Conservation (phyloP, 2,113 vertebrate species). For the Ifrita kowaldi region DNA sequence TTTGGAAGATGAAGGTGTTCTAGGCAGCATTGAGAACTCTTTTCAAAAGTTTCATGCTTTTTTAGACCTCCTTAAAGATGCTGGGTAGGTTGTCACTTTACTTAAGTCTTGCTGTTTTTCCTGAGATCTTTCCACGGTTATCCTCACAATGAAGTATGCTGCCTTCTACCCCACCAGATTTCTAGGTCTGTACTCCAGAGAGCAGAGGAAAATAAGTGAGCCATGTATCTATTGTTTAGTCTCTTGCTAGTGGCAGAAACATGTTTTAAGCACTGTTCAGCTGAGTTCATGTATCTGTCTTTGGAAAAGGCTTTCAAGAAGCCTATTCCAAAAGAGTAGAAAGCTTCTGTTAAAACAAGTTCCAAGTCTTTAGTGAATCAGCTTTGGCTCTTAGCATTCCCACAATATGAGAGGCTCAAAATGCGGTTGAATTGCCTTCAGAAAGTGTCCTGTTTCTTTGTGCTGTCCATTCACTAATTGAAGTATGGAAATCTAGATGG, state of each 20-base stretch:
- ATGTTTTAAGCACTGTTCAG: not conserved
- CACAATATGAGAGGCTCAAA: not conserved
- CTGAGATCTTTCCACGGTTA: not conserved
- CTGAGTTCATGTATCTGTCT: not conserved
- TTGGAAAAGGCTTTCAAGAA: not conserved
- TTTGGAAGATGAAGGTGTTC: constrained; percentile 87
- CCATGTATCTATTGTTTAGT: not conserved
- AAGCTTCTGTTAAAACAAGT: not conserved
- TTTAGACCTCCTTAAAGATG: constrained; percentile 93
- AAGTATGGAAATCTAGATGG: not conserved
- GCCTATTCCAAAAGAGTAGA: not conserved
- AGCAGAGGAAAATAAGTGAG: not conserved
- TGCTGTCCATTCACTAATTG: not conserved
- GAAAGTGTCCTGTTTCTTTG: not conserved
- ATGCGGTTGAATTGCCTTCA: not conserved
- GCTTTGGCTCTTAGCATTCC: not conserved
- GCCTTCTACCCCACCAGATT: not conserved
- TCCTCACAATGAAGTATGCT: not conserved
- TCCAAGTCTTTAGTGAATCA: not conserved
- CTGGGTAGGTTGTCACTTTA: constrained; percentile 78
- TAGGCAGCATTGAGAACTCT: constrained; percentile 90
- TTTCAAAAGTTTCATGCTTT: constrained; percentile 96
- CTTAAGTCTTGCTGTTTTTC: not conserved
- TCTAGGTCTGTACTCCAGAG: not conserved
- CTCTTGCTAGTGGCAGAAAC: not conserved